A percentile compares a stretch with the other conserved stretches of the same genome.
Conservation (phyloP, 92 coral and sea anemone genomes). For the Epizoanthus stellaris region DNA sequence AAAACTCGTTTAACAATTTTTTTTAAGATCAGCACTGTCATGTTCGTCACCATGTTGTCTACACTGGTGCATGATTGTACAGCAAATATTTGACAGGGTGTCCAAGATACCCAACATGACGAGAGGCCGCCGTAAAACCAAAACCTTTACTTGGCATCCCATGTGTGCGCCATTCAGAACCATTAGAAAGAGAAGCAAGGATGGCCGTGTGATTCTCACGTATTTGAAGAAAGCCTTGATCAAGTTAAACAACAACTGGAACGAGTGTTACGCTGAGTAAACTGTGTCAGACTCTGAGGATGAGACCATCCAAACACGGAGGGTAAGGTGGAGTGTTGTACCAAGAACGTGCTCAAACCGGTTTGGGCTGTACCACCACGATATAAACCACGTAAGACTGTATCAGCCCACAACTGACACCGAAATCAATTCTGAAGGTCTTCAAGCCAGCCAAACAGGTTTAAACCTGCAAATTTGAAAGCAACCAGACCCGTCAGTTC, state of each 20-base stretch:
- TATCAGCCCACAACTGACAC: neutral
- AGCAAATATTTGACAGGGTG: constrained; percentile 4
- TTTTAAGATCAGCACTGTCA: no score
- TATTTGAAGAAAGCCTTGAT: neutral
- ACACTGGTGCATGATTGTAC: constrained; percentile 19
- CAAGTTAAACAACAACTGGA: constrained; percentile 11
- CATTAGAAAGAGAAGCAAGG: constrained; percentile 3
- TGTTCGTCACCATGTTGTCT: constrained; percentile 1
- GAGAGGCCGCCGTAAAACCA: neutral
- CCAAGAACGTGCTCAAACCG: constrained; percentile 26
- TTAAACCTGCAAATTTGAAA: no score
- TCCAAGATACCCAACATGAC: neutral
- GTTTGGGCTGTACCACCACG: constrained; percentile 7
- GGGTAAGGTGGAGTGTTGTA: neutral
- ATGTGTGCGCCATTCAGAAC: neutral
- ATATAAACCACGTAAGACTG: neutral
- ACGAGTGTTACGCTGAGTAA: neutral
- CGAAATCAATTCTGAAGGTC: neutral
- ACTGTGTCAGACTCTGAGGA: neutral
- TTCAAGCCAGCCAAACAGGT: neutral
- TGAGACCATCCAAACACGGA: no score
- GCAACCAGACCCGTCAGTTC: no score
- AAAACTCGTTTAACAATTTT: no score
- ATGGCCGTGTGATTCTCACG: constrained; percentile 13
- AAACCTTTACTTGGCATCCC: neutral